phyloP scores from a whole-genome alignment of 2,113 vertebrate species.

The Phocoena phocoena region DNA sequence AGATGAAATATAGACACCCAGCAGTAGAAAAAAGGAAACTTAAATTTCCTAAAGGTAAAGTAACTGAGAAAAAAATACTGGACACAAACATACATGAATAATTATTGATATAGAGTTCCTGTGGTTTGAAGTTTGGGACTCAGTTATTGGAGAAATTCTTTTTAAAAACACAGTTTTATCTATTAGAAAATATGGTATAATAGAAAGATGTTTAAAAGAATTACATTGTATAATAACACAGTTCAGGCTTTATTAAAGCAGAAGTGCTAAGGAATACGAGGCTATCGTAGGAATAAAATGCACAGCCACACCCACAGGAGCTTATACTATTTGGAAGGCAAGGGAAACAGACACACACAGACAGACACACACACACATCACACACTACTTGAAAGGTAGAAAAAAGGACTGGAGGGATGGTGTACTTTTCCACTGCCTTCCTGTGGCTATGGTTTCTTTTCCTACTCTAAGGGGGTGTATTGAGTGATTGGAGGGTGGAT shows the following conservation, averaged over 20 bases:
- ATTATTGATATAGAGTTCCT: background rate
- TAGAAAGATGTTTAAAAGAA: background rate
- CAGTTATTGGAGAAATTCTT: background rate
- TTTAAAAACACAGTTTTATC: background rate
- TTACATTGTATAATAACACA: background rate
- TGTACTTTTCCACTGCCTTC: background rate
- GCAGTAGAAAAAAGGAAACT: background rate
- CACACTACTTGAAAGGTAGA: background rate
- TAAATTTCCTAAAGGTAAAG: background rate
- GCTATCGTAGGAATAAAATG: background rate
- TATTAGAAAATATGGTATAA: background rate
- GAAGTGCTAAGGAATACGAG: background rate
- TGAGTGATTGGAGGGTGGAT: background rate
- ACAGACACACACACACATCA: fast-evolving
- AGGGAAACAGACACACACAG: background rate
- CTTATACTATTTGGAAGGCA: background rate
- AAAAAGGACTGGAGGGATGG: background rate
- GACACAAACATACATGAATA: background rate
- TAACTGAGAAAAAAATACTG: background rate
- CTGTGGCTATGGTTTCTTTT: background rate
- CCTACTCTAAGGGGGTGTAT: background rate
- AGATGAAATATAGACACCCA: background rate
- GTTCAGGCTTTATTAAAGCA: background rate
- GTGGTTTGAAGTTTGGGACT: background rate
- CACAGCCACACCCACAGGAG: background rate